Conservation (phyloP, 2,797 vertebrate genomes). For the Enteromius anoplus region DNA sequence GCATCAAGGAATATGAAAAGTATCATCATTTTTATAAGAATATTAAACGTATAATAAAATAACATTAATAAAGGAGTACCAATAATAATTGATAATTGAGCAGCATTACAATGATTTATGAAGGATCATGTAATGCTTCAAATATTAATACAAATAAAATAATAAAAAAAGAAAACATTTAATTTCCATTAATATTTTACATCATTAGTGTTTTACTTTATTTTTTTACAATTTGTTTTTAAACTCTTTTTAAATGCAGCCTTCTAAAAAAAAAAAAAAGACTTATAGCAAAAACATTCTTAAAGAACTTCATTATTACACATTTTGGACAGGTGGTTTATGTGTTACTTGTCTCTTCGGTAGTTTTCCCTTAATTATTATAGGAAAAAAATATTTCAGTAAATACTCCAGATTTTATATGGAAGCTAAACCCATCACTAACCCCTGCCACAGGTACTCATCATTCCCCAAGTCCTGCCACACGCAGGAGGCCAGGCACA, state of each 20-base stretch:
- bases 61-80: neutral
- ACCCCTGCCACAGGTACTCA: slow-evolving; percentile 99
- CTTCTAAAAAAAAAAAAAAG: neutral
- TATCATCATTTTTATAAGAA: neutral
- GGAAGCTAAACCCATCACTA: slow-evolving; percentile 60
- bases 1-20: neutral
- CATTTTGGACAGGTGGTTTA: neutral
- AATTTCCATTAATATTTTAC: neutral
- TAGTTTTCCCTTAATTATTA: neutral
- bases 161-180: neutral
- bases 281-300: neutral
- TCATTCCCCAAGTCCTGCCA: slow-evolving; percentile 96
- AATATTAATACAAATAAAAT: neutral
- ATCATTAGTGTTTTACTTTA: neutral
- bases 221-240: neutral
- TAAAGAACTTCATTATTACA: neutral
- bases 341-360: neutral
- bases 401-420: neutral
- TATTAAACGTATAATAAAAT: neutral
- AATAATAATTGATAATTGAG: neutral
- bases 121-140: neutral
- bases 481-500: slow-evolving; percentile 95
- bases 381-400: neutral
- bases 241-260: neutral
- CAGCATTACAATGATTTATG: neutral